A percentile compares a stretch with the other conserved stretches of the same genome.
phyloP scores from a whole-genome alignment of 2,888 invertebrate genomes.

The Drosophila limbata region DNA sequence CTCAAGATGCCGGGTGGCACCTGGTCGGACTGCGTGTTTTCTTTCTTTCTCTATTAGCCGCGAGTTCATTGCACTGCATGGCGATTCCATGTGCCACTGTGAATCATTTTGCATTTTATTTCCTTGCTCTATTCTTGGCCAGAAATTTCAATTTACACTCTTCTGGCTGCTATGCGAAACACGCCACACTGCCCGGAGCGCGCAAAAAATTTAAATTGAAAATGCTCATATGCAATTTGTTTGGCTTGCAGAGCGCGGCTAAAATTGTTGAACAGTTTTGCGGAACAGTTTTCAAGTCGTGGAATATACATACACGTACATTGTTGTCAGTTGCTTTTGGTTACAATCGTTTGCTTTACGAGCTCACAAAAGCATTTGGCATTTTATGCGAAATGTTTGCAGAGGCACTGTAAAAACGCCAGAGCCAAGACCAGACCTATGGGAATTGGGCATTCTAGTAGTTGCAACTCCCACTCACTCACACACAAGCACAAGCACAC shows the following conservation, averaged over 20 bases:
- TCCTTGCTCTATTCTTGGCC: conserved; percentile 34
- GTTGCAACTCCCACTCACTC: conserved; percentile 8
- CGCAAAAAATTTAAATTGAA: conserved; percentile 69
- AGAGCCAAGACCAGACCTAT: conserved; percentile 36
- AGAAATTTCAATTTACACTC: conserved; percentile 60
- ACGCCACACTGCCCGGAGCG: conserved; percentile 43
- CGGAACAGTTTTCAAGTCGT: conserved; percentile 43
- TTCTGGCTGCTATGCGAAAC: conserved; percentile 9
- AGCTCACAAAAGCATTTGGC: conserved; percentile 70
- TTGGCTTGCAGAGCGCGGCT: conserved; percentile 51
- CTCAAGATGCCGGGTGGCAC: conserved; percentile 24
- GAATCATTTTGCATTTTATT: conserved; percentile 49
- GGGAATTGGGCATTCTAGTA: conserved; percentile 48
- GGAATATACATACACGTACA: conserved; percentile 28
- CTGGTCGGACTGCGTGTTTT: conserved; percentile 9
- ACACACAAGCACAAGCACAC: too few relatives aligned
- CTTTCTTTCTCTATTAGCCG: conserved; percentile 46
- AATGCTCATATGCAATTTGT: conserved; percentile 76
- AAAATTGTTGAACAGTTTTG: conserved; percentile 61
- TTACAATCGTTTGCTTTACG: conserved; percentile 73
- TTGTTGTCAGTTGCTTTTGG: conserved; percentile 63
- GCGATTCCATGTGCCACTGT: conserved; percentile 30
- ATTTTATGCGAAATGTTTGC: conserved; percentile 74
- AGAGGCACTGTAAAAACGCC: conserved; percentile 39
- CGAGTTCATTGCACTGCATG: conserved; percentile 47